Base-by-base conservation (phyloP, 2,797 vertebrate species). In the Moxostoma hubbsi region DNA sequence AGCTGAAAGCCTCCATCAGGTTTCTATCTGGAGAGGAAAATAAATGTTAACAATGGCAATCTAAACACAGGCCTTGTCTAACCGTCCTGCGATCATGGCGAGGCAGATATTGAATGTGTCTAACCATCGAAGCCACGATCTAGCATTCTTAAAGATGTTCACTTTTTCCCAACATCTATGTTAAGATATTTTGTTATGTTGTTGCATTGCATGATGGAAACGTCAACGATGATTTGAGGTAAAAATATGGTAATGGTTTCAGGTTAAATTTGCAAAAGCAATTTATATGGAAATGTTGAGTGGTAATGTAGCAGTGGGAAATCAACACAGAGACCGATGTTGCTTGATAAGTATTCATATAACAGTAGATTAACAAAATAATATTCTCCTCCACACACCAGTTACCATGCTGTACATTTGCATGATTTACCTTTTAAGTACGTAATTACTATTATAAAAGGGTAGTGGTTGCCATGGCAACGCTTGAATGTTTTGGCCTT, bases 251-350 rank as follows among this genome's bases (percentile, higher is more conserved):
- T 91, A 89, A 92, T 91, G 88, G 89, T 91, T 92, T 86, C 87
- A 89, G 92, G 90, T 92, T 93, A 92, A 93, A 93, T 89, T 92
- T 89, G 91, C 86, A 87, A 93, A 94, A 92, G 89, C 92, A 94
- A 94, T 94, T 91, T 94, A 94, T 93, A 94, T 94, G 93, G 92
- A 94, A 93, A 93, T 94, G 87, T 73, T 87, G 82, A 84, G 88
- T 86, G 76, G 86, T 91, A 90, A 91, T 90, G 86, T 89, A 88
- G 87, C 85, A 89, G 78, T 73, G 85, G 87, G 88, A 91, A 91
- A 92, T 92, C 90, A 92, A 90, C 89, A 86, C 86, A 81, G 36
- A 36, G 84, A 85, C 85, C 90, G 90, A 91, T 91, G 87, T 86
- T 90, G 80, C 85, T 89, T 90, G 87, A 93, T 93, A 90, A 89